Base-by-base conservation (phyloP, 2,797 vertebrate species). In the Mus caroli region DNA sequence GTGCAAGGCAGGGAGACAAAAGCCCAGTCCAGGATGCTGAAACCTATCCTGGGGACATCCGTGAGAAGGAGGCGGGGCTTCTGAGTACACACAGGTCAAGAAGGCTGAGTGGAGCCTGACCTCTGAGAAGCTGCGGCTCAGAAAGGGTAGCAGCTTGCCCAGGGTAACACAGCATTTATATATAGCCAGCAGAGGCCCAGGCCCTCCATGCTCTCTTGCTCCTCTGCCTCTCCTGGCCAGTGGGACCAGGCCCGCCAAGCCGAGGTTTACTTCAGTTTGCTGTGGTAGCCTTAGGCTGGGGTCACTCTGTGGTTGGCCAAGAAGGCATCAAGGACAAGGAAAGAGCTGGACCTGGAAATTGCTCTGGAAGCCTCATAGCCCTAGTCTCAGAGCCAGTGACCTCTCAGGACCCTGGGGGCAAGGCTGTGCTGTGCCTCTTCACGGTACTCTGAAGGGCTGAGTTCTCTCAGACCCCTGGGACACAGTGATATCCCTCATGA, bases 241-340 rank as follows among this genome's bases (percentile, higher is more conserved):
- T 56, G 13, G 37, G 67, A 77, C 40, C 67, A 71, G 82, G 28
- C 11, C 56, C 22, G 24, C 43, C 43, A 64, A 67, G 85, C 37
- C n/a, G 37, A 58, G n/a, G 71, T 46, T 75, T 93, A 43, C 90
- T 96, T 88, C 75, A 14, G 22, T 78, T 79, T 94, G 77, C 92
- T 62, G 7, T 0, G 58, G 76, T 52, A 19, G 28, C 71, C 58
- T 84, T 2, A 14, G 64, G 50, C 87, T 64, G 46, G 91, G 46
- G 62, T 73, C 62, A 7, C 24, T 40, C 22, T 56, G 71, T 64
- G 62, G 13, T 28, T 69, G 85, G 67, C 80, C 14, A 4, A 76
- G 88, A 77, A 40, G 75, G 83, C 50, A 31, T 40, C 26, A 19
- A 78, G 46, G 82, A 40, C 28, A 43, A 43, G 14, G 60, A 43